A percentile compares a stretch with the other conserved stretches of the same genome.
phyloP scores from a whole-genome alignment of 2,888 invertebrate species.

The Coremacera marginata region DNA sequence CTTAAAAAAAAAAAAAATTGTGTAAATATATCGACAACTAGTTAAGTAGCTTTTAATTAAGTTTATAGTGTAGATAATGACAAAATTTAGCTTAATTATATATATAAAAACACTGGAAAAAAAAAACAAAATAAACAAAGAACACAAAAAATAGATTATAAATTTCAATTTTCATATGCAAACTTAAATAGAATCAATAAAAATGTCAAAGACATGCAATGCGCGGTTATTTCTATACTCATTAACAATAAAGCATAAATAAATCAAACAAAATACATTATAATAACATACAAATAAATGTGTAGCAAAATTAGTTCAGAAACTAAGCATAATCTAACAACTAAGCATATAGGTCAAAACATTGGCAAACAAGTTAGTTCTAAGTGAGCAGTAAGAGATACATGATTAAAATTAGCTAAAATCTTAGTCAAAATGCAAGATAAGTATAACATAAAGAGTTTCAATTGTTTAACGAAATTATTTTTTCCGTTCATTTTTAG shows the following conservation, averaged over 20 bases:
- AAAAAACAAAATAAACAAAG: neutral
- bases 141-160: neutral
- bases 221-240: conserved; percentile 49
- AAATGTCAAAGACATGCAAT: conserved; percentile 36
- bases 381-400: neutral
- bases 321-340: neutral
- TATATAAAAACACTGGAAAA: conserved; percentile 1
- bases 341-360: neutral
- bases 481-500: conserved; percentile 16
- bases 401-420: neutral
- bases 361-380: neutral
- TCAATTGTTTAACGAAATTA: conserved; percentile 60
- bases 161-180: neutral
- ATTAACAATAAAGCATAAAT: conserved; percentile 28
- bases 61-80: conserved; percentile 11
- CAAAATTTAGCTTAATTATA: conserved; percentile 22
- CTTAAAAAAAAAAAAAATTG: neutral
- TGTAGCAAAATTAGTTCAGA: neutral
- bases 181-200: neutral
- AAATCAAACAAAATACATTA: conserved; percentile 33
- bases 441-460: conserved; percentile 55
- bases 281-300: conserved; percentile 38
- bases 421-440: conserved; percentile 25
- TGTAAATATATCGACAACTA: neutral
- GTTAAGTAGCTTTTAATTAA: neutral